Conservation (phyloP, 2,888 invertebrate species). For the Corbicula japonica region DNA sequence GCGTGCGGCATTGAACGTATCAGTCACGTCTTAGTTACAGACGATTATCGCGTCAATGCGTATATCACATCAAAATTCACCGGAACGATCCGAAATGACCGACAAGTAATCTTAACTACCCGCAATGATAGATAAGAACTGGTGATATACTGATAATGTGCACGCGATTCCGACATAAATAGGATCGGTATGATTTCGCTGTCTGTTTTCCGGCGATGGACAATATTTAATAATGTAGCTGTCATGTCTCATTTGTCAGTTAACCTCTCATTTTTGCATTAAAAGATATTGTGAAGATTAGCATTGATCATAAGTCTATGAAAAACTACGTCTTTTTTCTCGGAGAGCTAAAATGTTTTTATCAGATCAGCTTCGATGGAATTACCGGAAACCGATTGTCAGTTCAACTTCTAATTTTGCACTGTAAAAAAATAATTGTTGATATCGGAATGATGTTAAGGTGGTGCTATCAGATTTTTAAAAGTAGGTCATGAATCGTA, state of each 20-base stretch:
- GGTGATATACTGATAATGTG: slow-evolving; percentile 42
- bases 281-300: too few species aligned
- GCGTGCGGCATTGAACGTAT: slow-evolving; percentile 23
- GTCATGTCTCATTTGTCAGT: slow-evolving; percentile 57
- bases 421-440: too few species aligned
- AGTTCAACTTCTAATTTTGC: too few species aligned
- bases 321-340: too few species aligned
- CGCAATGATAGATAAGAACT: slow-evolving; percentile 48
- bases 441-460: too few species aligned
- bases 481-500: too few species aligned
- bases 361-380: too few species aligned
- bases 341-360: too few species aligned
- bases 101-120: slow-evolving; percentile 48
- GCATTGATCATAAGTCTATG: too few species aligned
- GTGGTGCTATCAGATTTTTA: too few species aligned
- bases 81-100: slow-evolving; percentile 49
- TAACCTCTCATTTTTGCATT: too few species aligned
- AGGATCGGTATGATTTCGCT: slow-evolving; percentile 47
- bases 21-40: slow-evolving; percentile 14
- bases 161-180: slow-evolving; percentile 62
- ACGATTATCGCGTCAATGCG: slow-evolving; percentile 50
- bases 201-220: slow-evolving; percentile 55
- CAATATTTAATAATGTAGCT: slow-evolving; percentile 56
- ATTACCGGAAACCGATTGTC: too few species aligned
- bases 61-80: slow-evolving; percentile 48